phyloP scores from a whole-genome alignment of 2,113 vertebrate genomes.

The Scatophagus argus region DNA sequence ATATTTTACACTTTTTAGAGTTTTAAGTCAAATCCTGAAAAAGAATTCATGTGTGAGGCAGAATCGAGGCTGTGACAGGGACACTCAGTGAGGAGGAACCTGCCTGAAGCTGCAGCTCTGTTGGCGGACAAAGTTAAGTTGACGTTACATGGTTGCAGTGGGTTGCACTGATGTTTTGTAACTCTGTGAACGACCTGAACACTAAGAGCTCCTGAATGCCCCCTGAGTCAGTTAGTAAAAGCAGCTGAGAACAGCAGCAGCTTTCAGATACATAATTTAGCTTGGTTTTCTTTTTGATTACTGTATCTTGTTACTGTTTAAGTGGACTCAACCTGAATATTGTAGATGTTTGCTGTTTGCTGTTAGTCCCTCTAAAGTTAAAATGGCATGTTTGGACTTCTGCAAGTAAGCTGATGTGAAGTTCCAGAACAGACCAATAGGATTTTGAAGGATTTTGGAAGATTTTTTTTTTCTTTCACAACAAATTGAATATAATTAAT shows the following conservation, averaged over 20 bases:
- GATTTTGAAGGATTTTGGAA: too few species aligned
- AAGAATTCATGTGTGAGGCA: too few species aligned
- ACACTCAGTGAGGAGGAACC: too few species aligned
- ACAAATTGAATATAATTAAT: too few species aligned
- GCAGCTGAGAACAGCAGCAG: neutral
- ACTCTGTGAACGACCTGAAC: neutral
- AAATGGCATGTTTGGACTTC: neutral
- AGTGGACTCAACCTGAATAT: neutral
- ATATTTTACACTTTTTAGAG: too few species aligned
- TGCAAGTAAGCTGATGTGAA: too few species aligned
- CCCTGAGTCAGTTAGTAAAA: neutral
- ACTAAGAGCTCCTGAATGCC: neutral
- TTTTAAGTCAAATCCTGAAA: too few species aligned
- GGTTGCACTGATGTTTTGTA: neutral
- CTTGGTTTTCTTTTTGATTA: conserved; percentile 15
- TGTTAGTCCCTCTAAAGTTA: neutral
- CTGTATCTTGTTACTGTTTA: conserved; percentile 2
- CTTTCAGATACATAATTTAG: conserved; percentile 7
- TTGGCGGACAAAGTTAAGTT: neutral
- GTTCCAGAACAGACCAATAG: too few species aligned
- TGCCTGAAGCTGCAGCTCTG: neutral
- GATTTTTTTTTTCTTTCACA: too few species aligned
- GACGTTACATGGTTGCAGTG: neutral
- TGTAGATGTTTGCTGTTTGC: neutral
- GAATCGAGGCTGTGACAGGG: too few species aligned